Conservation (phyloP, 2,797 vertebrate genomes). For the Danio tinwini region DNA sequence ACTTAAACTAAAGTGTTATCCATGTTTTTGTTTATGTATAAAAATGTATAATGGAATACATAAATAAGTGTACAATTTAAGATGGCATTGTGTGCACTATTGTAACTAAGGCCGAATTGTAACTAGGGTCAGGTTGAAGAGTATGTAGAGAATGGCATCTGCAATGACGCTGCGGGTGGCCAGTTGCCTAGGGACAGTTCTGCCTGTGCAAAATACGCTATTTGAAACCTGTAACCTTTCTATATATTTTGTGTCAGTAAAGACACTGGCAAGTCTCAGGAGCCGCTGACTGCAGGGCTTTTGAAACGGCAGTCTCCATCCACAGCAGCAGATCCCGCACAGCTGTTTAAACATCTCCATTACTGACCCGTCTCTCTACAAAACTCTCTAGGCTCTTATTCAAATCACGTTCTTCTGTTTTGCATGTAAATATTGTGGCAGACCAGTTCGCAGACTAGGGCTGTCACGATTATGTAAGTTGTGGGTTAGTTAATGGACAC, state of each 20-base stretch:
- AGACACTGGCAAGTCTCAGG: neutral
- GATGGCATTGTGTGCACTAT: neutral
- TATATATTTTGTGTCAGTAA: constrained; percentile 5
- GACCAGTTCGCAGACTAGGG: neutral
- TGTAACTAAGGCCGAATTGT: neutral
- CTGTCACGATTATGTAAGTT: neutral
- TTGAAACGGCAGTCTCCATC: neutral
- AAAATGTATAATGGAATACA: neutral
- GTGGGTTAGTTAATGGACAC: neutral
- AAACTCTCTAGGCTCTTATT: neutral
- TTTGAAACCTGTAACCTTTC: constrained; percentile 14
- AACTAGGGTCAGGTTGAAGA: constrained; percentile 3
- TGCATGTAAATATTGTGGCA: constrained; percentile 34
- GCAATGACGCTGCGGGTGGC: neutral
- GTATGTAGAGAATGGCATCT: constrained; percentile 7
- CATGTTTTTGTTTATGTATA: too few species aligned
- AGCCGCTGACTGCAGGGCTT: constrained; percentile 14
- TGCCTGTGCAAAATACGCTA: constrained; percentile 11
- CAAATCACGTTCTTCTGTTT: constrained; percentile 24
- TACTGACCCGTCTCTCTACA: neutral
- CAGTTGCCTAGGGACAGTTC: neutral
- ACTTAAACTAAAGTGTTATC: too few species aligned
- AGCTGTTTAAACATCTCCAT: constrained; percentile 34
- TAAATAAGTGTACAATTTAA: neutral
- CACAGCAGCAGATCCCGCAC: constrained; percentile 15